Percentiles rank a stretch among this genome's conserved stretches.
phyloP scores from a whole-genome alignment of 2,888 invertebrate genomes.

The Copidosoma aretas region DNA sequence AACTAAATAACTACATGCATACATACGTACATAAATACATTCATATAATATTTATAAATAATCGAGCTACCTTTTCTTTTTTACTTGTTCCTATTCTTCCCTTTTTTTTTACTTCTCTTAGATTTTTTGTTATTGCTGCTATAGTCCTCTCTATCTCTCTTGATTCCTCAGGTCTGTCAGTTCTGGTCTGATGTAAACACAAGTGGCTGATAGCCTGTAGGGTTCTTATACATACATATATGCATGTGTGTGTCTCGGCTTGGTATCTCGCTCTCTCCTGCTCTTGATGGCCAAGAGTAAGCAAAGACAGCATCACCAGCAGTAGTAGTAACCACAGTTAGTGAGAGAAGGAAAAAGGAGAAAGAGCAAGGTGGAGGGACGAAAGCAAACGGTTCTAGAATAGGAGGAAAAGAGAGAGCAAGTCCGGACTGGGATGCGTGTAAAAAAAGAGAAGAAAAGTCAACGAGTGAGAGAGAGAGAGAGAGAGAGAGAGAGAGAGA shows the following conservation, averaged over 20 bases:
- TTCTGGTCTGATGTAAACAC: constrained; percentile 56
- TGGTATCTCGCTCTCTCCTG: constrained; percentile 10
- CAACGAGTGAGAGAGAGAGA: constrained; percentile 3
- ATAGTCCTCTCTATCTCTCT: constrained; percentile 12
- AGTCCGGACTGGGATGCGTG: constrained; percentile 1
- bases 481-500: constrained; percentile 18
- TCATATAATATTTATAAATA: too few species aligned
- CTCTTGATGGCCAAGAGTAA: not conserved
- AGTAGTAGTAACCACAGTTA: not conserved
- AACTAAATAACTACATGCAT: too few species aligned
- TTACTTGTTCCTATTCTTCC: constrained; percentile 7
- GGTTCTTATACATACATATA: constrained; percentile 31
- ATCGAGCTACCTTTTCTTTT: not conserved
- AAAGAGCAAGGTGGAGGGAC: constrained; percentile 26
- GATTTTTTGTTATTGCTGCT: constrained; percentile 11
- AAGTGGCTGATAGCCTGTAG: constrained; percentile 58
- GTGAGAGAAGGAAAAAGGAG: constrained; percentile 18
- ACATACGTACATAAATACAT: too few species aligned
- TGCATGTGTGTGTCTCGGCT: not conserved
- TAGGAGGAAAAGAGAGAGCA: constrained; percentile 22
- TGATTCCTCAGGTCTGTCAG: constrained; percentile 43
- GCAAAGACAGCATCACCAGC: constrained; percentile 8
- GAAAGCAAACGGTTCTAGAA: constrained; percentile 31
- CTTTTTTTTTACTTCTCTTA: constrained; percentile 1
- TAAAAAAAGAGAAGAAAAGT: too few species aligned